phyloP scores from a whole-genome alignment of 1,140 invertebrate species.

The Ceratoteleas bidentatus region DNA sequence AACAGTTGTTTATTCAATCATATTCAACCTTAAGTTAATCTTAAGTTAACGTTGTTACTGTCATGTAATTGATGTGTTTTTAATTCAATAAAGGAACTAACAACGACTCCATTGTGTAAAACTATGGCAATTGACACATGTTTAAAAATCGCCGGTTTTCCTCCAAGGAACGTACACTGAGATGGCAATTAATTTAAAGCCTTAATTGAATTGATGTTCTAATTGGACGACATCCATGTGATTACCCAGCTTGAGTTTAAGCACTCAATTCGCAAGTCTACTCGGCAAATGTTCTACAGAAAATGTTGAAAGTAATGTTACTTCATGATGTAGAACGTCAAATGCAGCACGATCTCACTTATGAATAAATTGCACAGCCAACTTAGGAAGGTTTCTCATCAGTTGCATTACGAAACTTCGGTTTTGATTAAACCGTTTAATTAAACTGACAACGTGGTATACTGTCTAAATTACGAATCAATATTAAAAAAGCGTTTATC shows the following conservation, averaged over 20 bases:
- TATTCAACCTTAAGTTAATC: no score
- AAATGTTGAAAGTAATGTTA: no score
- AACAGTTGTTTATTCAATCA: no score
- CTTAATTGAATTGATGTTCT: slow-evolving; percentile 48
- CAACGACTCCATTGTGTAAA: no score
- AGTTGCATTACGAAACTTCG: slow-evolving; percentile 33
- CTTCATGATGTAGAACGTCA: slow-evolving; percentile 37
- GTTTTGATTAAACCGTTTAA: slow-evolving; percentile 35
- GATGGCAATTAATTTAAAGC: slow-evolving; percentile 29
- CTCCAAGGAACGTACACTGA: slow-evolving; percentile 11
- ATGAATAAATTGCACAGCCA: slow-evolving; percentile 44
- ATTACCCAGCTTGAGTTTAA: slow-evolving; percentile 37
- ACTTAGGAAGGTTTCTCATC: slow-evolving; percentile 24
- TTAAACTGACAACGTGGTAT: slow-evolving; percentile 13
- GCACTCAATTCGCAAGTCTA: slow-evolving; percentile 40
- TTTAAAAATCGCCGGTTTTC: slow-evolving; percentile 13
- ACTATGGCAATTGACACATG: neutral
- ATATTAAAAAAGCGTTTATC: no score
- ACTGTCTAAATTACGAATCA: no score
- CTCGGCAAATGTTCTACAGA: slow-evolving; percentile 22
- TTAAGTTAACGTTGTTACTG: no score
- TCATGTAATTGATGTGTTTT: no score
- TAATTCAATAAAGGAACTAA: no score
- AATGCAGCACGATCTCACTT: slow-evolving; percentile 23
- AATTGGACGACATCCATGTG: slow-evolving; percentile 42